Conservation (phyloP, 2,113 vertebrate species). For the Phalacrocorax carbo region DNA sequence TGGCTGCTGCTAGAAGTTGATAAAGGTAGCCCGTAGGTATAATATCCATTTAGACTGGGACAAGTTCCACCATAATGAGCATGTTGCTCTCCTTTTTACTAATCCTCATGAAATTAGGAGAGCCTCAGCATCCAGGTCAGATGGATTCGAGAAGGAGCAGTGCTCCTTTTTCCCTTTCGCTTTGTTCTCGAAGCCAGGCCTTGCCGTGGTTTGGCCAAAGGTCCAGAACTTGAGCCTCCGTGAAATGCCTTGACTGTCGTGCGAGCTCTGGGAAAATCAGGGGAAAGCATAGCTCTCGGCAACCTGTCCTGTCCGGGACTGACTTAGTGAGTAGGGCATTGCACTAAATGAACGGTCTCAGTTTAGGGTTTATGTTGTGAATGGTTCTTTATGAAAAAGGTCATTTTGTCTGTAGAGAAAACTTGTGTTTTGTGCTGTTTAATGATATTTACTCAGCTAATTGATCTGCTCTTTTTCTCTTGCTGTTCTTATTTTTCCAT, state of each 20-base stretch:
- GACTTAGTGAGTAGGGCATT: accelerated
- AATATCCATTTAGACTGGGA: neutral
- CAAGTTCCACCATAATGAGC: neutral
- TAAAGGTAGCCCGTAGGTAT: neutral
- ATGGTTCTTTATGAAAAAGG: neutral
- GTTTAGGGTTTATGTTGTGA: neutral
- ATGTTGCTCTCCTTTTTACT: accelerated
- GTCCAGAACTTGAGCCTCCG: neutral
- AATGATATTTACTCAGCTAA: constrained; percentile 17
- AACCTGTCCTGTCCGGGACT: accelerated
- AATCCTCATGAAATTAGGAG: neutral
- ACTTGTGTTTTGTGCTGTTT: neutral
- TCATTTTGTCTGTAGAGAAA: neutral
- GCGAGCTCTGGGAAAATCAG: no score
- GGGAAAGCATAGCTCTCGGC: neutral
- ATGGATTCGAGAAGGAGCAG: neutral
- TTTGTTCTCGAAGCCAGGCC: neutral
- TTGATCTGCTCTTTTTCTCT: constrained; percentile 65
- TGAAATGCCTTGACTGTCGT: accelerated
- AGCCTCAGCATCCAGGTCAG: accelerated
- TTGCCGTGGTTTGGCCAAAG: neutral
- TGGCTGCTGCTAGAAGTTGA: neutral
- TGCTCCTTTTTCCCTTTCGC: neutral
- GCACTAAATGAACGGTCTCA: accelerated
- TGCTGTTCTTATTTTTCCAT: constrained; percentile 46